Base-by-base conservation (phyloP, 2,797 vertebrate genomes). In the Morelia viridis region DNA sequence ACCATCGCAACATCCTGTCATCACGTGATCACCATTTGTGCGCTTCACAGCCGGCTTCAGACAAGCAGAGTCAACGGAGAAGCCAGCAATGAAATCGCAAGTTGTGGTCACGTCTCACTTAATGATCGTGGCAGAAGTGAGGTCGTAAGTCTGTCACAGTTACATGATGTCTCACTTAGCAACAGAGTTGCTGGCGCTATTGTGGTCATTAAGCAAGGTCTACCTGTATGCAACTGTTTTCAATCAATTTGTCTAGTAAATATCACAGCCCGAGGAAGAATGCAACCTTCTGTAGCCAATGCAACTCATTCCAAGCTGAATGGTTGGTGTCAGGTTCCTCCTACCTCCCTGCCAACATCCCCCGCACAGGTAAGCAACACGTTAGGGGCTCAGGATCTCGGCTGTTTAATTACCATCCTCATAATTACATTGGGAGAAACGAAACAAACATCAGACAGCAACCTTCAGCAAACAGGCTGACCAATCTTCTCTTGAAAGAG, bases 381-480 rank as follows among this genome's bases (percentile, higher is more conserved):
- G 10, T 56, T 4, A 60, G 8, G 41, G 53, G 11, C 2, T 50
- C 85, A 13, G 31, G 1, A 10, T 58, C 19, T 57, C 17, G 15
- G 60, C 31, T 57, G 7, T 93, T 91, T 93, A 93, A 93, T 92
- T 80, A 87, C 17, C 87, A 26, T 53, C 24, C 10, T 83, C 28
- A 85, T 90, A 91, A 93, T 93, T 90, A 93, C 90, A 90, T 35
- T 24, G 31, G 64, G 19, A n/a, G 31, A 71, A 35, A 11, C 19
- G 24, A 76, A 71, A 8, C 50, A 76, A 88, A 68, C 35, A 80
- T 22, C 62, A 68, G 24, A 64, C 35, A 26, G 3, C 19, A 46
- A 80, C 65, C 41, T 57, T 85, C 22, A 22, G 58, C 22, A 35
- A 89, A 89, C 4, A 19, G 11, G 46, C 24, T 3, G 31, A 26